A percentile compares a stretch with the other conserved stretches of the same genome.
Evolutionary conservation across 2,797 vertebrate genomes (phyloP).

Genomic region (Galagoides demidoff): DNA sequence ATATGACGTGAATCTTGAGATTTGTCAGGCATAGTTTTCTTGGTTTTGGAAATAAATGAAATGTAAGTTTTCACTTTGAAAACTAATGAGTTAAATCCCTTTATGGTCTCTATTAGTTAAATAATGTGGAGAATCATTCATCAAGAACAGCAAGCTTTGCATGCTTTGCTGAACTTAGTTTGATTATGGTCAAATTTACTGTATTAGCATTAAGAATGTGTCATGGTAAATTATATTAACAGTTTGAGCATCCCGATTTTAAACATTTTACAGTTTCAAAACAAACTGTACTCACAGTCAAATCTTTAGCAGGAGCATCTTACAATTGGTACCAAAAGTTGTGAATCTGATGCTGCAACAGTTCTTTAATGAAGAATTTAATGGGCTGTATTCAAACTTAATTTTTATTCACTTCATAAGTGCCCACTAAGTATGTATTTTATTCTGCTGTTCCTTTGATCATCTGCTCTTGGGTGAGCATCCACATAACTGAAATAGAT

Average conservation of each 20-base stretch:
- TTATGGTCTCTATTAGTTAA: not conserved
- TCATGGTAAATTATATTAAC: not conserved
- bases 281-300: slow-evolving; percentile 40
- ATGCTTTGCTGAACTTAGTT: not conserved
- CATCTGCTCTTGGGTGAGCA: slow-evolving; percentile 28
- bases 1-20: not conserved
- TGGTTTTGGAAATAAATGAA: not conserved
- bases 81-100: slow-evolving; percentile 28
- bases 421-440: slow-evolving; percentile 50
- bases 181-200: not conserved
- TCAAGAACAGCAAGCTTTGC: not conserved
- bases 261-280: slow-evolving; percentile 48
- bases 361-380: slow-evolving; percentile 68
- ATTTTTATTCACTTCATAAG: slow-evolving; percentile 58
- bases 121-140: not conserved
- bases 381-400: slow-evolving; percentile 57
- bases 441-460: slow-evolving; percentile 38
- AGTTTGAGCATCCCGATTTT: slow-evolving; percentile 31
- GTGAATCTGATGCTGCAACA: slow-evolving; percentile 22
- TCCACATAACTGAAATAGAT: slow-evolving; percentile 29
- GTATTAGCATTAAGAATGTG: not conserved
- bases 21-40: slow-evolving; percentile 6
- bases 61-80: slow-evolving; percentile 40
- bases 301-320: not conserved
- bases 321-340: slow-evolving; percentile 18